Conservation (phyloP, 1,140 invertebrate genomes). For the Neotoxoptera formosana region DNA sequence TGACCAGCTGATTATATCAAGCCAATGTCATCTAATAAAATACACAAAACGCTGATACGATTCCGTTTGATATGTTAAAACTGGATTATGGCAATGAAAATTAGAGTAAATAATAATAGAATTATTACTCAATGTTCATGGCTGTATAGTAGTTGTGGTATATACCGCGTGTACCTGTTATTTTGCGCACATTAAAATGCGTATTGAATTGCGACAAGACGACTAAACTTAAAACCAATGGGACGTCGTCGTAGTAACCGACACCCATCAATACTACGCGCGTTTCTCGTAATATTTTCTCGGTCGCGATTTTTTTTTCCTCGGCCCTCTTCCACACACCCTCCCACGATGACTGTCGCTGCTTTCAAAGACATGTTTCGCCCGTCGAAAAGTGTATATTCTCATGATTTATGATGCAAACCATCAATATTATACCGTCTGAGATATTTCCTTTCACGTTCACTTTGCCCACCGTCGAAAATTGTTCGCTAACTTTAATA, state of each 20-base stretch:
- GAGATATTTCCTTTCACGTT: neutral
- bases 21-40: neutral
- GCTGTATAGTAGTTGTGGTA: no score
- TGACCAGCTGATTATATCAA: neutral
- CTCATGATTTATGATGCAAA: conserved; percentile 42
- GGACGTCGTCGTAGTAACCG: neutral
- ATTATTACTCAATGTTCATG: no score
- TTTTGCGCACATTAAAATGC: neutral
- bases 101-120: no score
- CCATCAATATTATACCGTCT: neutral
- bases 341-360: neutral
- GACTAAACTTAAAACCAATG: neutral
- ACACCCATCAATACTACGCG: conserved; percentile 22
- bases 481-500: neutral
- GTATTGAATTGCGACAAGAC: neutral
- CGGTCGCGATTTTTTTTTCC: neutral
- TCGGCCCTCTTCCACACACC: neutral
- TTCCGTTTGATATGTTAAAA: neutral
- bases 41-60: neutral
- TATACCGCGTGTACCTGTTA: neutral
- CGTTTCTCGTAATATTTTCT: neutral
- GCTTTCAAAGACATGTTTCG: conserved; percentile 3
- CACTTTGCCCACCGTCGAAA: neutral
- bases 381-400: conserved; percentile 38
- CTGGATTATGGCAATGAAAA: no score